These are phyloP conservation scores for Drosophila kambysellisi DNA, from an alignment of 2,888 invertebrate genomes.

Conservation along the genomic window DNA sequence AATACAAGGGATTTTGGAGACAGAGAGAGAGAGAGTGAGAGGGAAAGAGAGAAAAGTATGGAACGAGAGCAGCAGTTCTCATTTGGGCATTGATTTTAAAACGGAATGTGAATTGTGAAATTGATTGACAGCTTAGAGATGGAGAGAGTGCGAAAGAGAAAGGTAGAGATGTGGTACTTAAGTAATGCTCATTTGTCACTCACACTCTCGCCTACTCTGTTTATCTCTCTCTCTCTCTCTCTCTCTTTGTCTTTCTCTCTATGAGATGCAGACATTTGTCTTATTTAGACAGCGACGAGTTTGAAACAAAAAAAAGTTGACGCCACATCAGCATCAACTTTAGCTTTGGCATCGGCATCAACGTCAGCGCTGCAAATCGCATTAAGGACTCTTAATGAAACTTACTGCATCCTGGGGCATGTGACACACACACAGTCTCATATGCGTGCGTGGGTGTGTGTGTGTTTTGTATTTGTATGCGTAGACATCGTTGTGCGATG, in stretches of 20 bases:
- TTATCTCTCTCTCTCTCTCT: neutral
- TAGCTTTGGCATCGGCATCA: conserved; percentile 36
- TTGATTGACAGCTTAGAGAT: neutral
- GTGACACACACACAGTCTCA: conserved; percentile 54
- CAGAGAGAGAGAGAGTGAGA: neutral
- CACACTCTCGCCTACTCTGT: neutral
- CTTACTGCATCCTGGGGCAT: conserved; percentile 70
- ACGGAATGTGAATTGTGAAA: neutral
- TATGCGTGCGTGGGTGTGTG: neutral
- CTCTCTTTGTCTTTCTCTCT: neutral
- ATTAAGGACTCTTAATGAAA: conserved; percentile 83
- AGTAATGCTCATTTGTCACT: conserved; percentile 22
- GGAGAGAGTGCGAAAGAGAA: neutral
- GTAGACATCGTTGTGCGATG: conserved; percentile 70
- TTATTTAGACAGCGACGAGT: conserved; percentile 52
- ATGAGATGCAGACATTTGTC: conserved; percentile 63
- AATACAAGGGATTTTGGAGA: neutral
- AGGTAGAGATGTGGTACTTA: neutral
- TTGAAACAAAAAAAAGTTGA: conserved; percentile 37
- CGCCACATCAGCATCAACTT: conserved; percentile 35
- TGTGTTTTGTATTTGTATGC: conserved; percentile 33
- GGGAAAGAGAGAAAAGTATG: neutral
- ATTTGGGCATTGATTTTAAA: conserved; percentile 48
- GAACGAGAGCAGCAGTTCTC: conserved; percentile 26
- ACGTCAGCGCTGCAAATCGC: conserved; percentile 75